Evolutionary conservation across 2,888 invertebrate genomes (phyloP), one percentile per base, ranked within the genome.

Genomic region (Gymnoscelis rufifasciata): DNA sequence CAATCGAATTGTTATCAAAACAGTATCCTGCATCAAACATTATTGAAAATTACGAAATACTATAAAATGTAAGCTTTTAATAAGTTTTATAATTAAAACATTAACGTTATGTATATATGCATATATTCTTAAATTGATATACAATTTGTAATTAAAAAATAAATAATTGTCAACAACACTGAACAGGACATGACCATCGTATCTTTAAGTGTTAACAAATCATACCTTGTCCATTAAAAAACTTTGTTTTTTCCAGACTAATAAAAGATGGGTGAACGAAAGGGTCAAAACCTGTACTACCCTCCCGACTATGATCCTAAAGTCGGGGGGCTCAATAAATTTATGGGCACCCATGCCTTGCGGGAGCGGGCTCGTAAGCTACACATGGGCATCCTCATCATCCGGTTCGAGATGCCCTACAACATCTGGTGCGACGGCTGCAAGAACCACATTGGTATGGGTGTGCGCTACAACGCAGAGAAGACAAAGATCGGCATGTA

Each of bases 371-470:
- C 99, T 13, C 89, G 95, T n/a, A 99, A 99, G 78, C 91, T 99
- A 2, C 94, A 96, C 68, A 90, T 96, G 87, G 99, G 99, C 7
- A 99, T 99, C 62, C 92, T 98, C 14, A 95, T 97, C 55, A 97
- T 98, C 57, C 92, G 99, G 36, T 99, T 99, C 89, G 99, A 99
- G 88, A 98, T 99, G 98, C 99, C 99, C 0, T 99, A 97, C 72
- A 99, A 99, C 81, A 99, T 99, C 62, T 99, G 99, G 99, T 99
- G 99, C 64, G 96, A 97, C 28, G 98, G 98, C 42, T 99, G 99
- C 75, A 94, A 94, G 54, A 99, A 97, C 84, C 99, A 99, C 72
- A 97, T 99, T 45, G 99, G 98, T 23, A 99, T 99, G 98, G 99
- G 99, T 0, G 99, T 99, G 0, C 91, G 99, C 38, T 99, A 99